phyloP scores from a whole-genome alignment of 1,140 invertebrate genomes.

The Palaemon carinicauda region DNA sequence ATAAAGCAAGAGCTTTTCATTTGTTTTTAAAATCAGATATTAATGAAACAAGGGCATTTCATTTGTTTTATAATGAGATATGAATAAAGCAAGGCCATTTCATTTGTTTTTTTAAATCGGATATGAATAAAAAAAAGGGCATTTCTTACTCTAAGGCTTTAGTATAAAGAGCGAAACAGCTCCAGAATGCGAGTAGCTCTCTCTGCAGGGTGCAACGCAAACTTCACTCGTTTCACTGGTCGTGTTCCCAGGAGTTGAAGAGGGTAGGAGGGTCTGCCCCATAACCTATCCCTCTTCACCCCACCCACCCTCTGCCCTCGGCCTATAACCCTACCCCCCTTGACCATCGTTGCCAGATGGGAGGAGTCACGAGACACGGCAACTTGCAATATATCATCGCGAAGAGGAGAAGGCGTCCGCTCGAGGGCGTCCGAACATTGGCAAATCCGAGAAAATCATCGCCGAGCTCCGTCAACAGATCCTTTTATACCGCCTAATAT shows the following conservation, averaged over 20 bases:
- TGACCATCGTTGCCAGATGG: not conserved
- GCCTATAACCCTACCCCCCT: no score
- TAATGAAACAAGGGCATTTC: no score
- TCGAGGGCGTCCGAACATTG: constrained; percentile 23
- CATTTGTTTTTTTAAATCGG: not conserved
- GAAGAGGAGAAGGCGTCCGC: constrained; percentile 42
- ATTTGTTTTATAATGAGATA: no score
- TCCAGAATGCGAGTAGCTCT: constrained; percentile 43
- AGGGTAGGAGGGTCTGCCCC: no score
- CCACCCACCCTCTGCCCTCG: no score
- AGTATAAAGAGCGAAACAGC: constrained; percentile 1
- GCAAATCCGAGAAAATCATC: not conserved
- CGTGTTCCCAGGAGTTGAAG: not conserved
- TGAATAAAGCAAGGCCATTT: no score
- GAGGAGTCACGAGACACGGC: constrained; percentile 44
- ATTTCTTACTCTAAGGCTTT: not conserved
- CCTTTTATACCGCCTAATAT: no score
- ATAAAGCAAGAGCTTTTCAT: no score
- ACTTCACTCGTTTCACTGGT: constrained; percentile 49
- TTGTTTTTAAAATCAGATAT: no score
- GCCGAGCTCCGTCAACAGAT: not conserved
- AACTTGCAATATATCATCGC: constrained; percentile 54
- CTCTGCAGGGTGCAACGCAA: constrained; percentile 31
- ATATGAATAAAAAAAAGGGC: constrained; percentile 6
- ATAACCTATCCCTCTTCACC: no score